Evolutionary conservation across 2,113 vertebrate genomes (phyloP), one percentile per base, ranked within the genome.

Genomic region (Proteles cristata): DNA sequence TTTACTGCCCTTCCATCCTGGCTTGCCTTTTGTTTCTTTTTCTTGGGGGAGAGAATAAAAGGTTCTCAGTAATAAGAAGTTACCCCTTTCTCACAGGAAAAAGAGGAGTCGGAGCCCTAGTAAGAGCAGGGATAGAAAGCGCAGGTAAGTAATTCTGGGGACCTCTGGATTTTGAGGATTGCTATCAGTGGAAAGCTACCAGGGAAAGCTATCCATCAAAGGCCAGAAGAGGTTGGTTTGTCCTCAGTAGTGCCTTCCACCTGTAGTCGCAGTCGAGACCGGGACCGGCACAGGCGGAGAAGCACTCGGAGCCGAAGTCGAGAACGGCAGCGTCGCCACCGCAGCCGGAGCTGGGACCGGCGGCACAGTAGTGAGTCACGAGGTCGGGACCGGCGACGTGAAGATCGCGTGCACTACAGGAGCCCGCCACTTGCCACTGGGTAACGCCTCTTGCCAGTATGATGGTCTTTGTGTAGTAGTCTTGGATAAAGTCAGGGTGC

Each of bases 41-140:
- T 21, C 58, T 91, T 94, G 50, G n/a, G 71, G 93, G 65, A 92
- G n/a, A 77, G 2, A 5, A 16, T 50, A 53, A 85, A 94, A 90
- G 3, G 16, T 79, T 58, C n/a, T 48, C 50, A 35, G 16, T 84
- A 66, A 53, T 85, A 61, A 79, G 80, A 88, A 65, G 71, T 93
- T 81, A 17, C 2, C 4, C 63, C 0, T 87, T 5, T 89, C 77
- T 93, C 61, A 93, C 96, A 98, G 98, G 92, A 98, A 96, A 93
- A 98, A 98, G 88, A 98, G 94, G 93, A 98, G 98, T 94, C 80
- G 66, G 83, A 98, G 97, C 88, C 96, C 95, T 11, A 98, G 97
- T 92, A 97, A 92, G 93, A 98, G 97, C 95, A 97, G 90, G 53
- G 98, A 98, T 81, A 97, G 96, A 92, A 98, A 95, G 81, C 61